A percentile compares a stretch with the other conserved stretches of the same genome.
phyloP scores from a whole-genome alignment of 2,888 invertebrate species.

The Conchocele bisecta region DNA sequence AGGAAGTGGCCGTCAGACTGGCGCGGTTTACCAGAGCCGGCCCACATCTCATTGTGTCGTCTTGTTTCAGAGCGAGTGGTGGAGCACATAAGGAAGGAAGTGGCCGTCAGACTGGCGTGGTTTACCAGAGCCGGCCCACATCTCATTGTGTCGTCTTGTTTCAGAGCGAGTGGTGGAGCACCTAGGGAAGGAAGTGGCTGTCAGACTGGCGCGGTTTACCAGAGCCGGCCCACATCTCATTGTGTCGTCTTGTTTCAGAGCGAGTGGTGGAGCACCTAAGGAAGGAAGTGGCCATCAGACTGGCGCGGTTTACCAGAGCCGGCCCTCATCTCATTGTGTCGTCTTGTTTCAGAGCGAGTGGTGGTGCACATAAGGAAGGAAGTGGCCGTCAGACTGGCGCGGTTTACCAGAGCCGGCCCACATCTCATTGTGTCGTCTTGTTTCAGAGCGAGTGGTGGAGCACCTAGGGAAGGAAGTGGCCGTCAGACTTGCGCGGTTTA shows the following conservation, averaged over 20 bases:
- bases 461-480: slow-evolving; percentile 89
- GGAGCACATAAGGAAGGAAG: slow-evolving; percentile 88
- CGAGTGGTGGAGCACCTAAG: slow-evolving; percentile 89
- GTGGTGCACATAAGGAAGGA: slow-evolving; percentile 89
- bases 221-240: too few relatives aligned
- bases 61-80: slow-evolving; percentile 85
- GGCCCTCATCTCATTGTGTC: too few relatives aligned
- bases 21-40: slow-evolving; percentile 92
- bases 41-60: too few relatives aligned
- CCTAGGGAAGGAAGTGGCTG: slow-evolving; percentile 89
- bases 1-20: slow-evolving; percentile 88
- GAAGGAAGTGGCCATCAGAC: slow-evolving; percentile 88
- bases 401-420: slow-evolving; percentile 92
- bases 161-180: slow-evolving; percentile 86
- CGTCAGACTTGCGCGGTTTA: slow-evolving; percentile 89
- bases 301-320: slow-evolving; percentile 92
- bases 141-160: too few relatives aligned
- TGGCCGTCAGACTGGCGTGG: slow-evolving; percentile 89
- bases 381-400: slow-evolving; percentile 89
- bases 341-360: slow-evolving; percentile 83
- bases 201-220: slow-evolving; percentile 91
- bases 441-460: slow-evolving; percentile 85
- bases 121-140: too few relatives aligned
- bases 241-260: slow-evolving; percentile 58
- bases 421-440: too few relatives aligned